These are phyloP conservation scores for Siniperca scherzeri DNA, from an alignment of 2,797 vertebrate genomes.

Conservation along the genomic window DNA sequence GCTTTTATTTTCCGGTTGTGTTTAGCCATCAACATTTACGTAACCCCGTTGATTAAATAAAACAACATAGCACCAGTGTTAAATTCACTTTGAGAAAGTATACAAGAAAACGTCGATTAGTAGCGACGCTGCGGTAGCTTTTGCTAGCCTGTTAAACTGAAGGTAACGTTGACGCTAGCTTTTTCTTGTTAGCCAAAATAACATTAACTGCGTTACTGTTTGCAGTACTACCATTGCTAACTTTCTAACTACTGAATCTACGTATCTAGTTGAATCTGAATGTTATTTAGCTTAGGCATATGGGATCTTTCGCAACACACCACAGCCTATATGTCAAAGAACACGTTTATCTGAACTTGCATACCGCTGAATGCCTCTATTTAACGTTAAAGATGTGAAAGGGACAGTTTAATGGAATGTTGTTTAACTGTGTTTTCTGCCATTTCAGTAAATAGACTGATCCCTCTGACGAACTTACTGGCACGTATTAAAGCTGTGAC, in stretches of 20 bases:
- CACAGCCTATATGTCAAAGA: background rate
- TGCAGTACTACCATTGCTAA: slow-evolving; percentile 36
- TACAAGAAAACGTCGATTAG: slow-evolving; percentile 44
- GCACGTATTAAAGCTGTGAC: slow-evolving; percentile 9
- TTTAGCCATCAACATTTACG: fast-evolving
- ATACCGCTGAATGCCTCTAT: background rate
- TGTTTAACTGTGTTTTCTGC: slow-evolving; percentile 28
- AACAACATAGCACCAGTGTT: background rate
- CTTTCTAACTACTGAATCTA: slow-evolving; percentile 30
- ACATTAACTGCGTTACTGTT: slow-evolving; percentile 62
- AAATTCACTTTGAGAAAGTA: slow-evolving; percentile 42
- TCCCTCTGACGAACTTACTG: slow-evolving; percentile 41
- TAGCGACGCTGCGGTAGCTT: slow-evolving; percentile 69
- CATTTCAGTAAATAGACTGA: slow-evolving; percentile 71
- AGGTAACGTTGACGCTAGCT: slow-evolving; percentile 68
- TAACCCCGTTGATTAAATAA: fast-evolving
- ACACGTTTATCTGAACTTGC: background rate
- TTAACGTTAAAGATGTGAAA: slow-evolving; percentile 20
- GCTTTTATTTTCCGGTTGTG: background rate
- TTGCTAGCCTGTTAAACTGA: slow-evolving; percentile 66
- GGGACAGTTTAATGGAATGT: slow-evolving; percentile 48
- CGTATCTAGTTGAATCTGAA: background rate
- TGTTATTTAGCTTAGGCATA: background rate
- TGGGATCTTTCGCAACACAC: background rate
- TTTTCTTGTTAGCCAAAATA: slow-evolving; percentile 67